Conservation (phyloP, 2,888 invertebrate genomes). For the Pseudanteris insignis region DNA sequence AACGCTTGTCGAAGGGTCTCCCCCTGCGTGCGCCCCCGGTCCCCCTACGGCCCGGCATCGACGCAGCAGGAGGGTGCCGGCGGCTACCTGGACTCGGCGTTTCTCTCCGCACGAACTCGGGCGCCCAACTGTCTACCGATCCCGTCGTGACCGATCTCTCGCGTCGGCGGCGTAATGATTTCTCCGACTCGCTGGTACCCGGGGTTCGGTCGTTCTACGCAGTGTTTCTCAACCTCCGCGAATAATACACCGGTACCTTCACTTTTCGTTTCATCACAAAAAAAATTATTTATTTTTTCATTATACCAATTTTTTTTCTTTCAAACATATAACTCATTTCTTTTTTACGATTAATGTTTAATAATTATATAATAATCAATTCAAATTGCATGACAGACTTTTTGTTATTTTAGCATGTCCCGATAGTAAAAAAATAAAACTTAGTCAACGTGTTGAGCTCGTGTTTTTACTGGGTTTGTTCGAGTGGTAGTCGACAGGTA, state of each 20-base stretch:
- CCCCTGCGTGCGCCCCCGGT: slow-evolving; percentile 10
- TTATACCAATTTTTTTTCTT: background rate
- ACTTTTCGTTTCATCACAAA: background rate
- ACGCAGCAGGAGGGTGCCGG: slow-evolving; percentile 33
- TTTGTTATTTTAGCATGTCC: too few relatives aligned
- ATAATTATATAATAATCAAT: too few relatives aligned
- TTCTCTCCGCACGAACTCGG: slow-evolving; percentile 49
- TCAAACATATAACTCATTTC: too few relatives aligned
- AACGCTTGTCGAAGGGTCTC: slow-evolving; percentile 26
- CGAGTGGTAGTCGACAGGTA: too few relatives aligned
- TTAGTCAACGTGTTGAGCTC: too few relatives aligned
- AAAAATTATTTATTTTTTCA: background rate
- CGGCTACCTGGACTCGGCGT: slow-evolving; percentile 50
- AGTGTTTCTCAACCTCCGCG: slow-evolving; percentile 25
- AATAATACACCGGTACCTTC: background rate
- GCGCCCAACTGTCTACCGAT: slow-evolving; percentile 60
- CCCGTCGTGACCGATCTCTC: slow-evolving; percentile 37
- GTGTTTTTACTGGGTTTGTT: too few relatives aligned
- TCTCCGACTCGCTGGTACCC: slow-evolving; percentile 29
- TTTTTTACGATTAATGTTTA: too few relatives aligned
- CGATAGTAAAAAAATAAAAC: too few relatives aligned
- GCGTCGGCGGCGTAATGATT: slow-evolving; percentile 44
- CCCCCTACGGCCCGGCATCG: background rate
- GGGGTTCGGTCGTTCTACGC: slow-evolving; percentile 11
- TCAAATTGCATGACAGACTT: too few relatives aligned